Percentiles rank a stretch among this genome's conserved stretches.
Evolutionary conservation across 2,888 invertebrate genomes (phyloP).

Genomic region (Octonoba sinensis): DNA sequence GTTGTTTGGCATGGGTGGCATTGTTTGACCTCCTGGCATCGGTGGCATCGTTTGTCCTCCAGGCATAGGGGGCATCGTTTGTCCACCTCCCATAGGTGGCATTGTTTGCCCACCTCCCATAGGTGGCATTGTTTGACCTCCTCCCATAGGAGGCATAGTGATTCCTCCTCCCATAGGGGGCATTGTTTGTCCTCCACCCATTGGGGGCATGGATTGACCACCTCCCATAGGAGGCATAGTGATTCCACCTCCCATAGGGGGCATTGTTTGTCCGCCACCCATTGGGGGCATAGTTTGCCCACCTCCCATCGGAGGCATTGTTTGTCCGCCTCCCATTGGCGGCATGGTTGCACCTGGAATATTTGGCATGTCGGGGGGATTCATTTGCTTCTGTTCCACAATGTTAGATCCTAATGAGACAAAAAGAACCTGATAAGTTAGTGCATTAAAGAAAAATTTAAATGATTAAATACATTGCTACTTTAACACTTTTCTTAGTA

Average conservation of each 20-base stretch:
- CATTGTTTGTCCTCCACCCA: too few species aligned
- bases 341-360: slow-evolving; percentile 2
- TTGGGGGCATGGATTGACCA: too few species aligned
- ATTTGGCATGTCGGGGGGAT: slow-evolving; percentile 15
- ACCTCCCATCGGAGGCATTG: too few species aligned
- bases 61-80: too few species aligned
- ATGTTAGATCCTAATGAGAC: not conserved
- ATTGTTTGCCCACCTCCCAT: not conserved
- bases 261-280: slow-evolving; percentile 4
- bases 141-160: slow-evolving; percentile 1
- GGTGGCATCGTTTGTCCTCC: too few species aligned
- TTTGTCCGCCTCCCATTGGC: too few species aligned
- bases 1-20: slow-evolving; percentile 4
- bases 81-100: too few species aligned
- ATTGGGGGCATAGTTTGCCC: not conserved
- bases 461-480: too few species aligned
- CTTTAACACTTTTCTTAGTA: too few species aligned
- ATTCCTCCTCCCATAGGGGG: too few species aligned
- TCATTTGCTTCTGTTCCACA: not conserved
- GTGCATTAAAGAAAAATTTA: too few species aligned
- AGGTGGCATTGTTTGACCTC: slow-evolving; percentile 7
- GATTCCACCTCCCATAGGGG: not conserved
- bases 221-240: not conserved
- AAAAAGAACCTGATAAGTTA: too few species aligned
- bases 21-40: not conserved